Percentiles rank a stretch among this genome's conserved stretches.
phyloP scores from a whole-genome alignment of 2,888 invertebrate species.

The Microplitis manilae region DNA sequence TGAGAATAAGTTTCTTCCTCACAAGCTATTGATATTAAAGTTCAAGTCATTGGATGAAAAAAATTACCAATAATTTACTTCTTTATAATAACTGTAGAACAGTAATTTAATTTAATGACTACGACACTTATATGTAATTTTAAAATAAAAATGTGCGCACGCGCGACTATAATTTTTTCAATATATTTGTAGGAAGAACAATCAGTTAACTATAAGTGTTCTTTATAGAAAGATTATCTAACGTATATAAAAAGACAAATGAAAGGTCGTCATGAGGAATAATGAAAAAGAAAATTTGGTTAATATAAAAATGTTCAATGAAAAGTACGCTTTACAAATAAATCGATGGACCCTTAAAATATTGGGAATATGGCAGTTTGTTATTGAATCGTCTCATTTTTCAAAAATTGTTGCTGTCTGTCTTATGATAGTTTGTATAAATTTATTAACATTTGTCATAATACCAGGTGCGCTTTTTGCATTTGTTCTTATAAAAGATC shows the following conservation, averaged over 20 bases:
- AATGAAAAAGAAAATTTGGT: neutral
- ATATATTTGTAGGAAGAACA: neutral
- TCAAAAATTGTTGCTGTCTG: constrained; percentile 2
- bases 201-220: neutral
- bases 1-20: neutral
- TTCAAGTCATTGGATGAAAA: neutral
- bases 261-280: neutral
- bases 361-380: constrained; percentile 45
- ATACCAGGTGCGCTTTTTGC: constrained; percentile 32
- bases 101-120: neutral
- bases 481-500: constrained; percentile 51
- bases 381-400: neutral
- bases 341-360: constrained; percentile 48
- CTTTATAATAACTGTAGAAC: neutral
- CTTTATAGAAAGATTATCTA: neutral
- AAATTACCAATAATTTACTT: neutral
- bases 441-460: constrained; percentile 34
- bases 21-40: neutral
- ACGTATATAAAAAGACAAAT: no score
- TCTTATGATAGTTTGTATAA: constrained; percentile 39
- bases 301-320: constrained; percentile 28
- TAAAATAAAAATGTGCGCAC: neutral
- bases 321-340: constrained; percentile 42
- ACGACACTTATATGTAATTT: neutral
- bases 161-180: neutral